Conservation (phyloP, 2,113 vertebrate genomes). For the Acinonyx jubatus region DNA sequence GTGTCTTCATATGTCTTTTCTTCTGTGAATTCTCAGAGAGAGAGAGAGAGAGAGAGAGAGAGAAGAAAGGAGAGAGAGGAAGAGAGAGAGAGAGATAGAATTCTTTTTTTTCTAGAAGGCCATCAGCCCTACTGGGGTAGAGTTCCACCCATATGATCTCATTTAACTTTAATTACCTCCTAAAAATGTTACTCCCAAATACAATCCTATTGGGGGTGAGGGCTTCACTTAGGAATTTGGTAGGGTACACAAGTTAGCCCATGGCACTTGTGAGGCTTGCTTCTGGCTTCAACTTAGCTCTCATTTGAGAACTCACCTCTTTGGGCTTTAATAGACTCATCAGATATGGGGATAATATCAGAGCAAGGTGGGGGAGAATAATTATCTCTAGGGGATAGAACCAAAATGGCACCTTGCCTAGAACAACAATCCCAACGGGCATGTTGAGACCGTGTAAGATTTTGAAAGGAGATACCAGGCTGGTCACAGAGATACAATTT, state of each 20-base stretch:
- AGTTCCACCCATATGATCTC: not conserved
- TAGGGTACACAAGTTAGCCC: not conserved
- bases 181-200: not conserved
- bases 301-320: not conserved
- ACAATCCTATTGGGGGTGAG: not conserved
- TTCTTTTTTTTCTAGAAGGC: not conserved
- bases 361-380: not conserved
- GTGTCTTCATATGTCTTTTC: not conserved
- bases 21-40: not conserved
- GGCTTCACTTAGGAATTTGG: not conserved
- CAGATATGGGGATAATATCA: not conserved
- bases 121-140: not conserved
- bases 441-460: accelerated
- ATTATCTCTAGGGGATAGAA: not conserved
- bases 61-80: too few relatives aligned
- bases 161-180: not conserved
- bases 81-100: not conserved
- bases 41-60: not conserved
- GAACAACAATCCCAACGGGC: not conserved
- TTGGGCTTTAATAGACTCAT: not conserved
- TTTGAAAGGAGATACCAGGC: not conserved
- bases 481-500: not conserved
- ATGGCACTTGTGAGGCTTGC: too few relatives aligned
- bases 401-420: not conserved
- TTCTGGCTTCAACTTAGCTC: not conserved